Conservation (phyloP, 2,797 vertebrate genomes). For the Megalops cyprinoides region DNA sequence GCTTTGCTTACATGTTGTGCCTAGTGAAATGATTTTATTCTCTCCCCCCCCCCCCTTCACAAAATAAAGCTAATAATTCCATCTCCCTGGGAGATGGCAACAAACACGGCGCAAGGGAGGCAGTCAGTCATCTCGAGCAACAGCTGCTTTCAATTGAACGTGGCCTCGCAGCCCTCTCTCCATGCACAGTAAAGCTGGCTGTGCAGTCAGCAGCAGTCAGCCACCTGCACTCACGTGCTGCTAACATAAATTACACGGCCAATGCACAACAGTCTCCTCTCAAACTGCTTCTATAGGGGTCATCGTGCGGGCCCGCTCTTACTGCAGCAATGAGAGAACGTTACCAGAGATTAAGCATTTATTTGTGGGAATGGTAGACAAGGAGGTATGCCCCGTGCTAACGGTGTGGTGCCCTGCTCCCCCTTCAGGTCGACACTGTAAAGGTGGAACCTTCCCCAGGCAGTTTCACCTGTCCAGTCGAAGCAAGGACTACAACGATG, state of each 20-base stretch:
- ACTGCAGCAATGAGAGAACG: not conserved
- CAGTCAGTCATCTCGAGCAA: conserved; percentile 70
- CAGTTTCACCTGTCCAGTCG: conserved; percentile 88
- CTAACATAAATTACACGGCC: conserved; percentile 55
- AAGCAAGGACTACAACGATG: conserved; percentile 88
- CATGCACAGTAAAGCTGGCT: not conserved
- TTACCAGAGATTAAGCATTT: too few species aligned
- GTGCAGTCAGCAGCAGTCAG: conserved; percentile 46
- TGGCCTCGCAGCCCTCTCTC: conserved; percentile 52
- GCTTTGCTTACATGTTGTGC: conserved; percentile 59
- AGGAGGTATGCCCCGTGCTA: not conserved
- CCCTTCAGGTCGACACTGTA: conserved; percentile 80
- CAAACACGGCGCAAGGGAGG: conserved; percentile 69
- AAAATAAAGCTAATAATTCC: conserved; percentile 70
- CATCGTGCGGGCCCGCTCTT: not conserved
- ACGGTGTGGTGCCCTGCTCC: conserved; percentile 47
- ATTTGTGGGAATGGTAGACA: not conserved
- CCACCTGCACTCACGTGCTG: conserved; percentile 64
- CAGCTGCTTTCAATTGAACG: conserved; percentile 80
- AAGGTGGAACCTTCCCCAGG: conserved; percentile 89
- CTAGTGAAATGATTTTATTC: conserved; percentile 78
- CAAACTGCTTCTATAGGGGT: conserved; percentile 29
- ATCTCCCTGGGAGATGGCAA: conserved; percentile 72
- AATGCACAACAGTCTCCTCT: conserved; percentile 46
- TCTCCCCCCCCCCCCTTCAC: conserved; percentile 55